Conservation (phyloP, 1,140 invertebrate genomes). For the Trichonephila clavata region DNA sequence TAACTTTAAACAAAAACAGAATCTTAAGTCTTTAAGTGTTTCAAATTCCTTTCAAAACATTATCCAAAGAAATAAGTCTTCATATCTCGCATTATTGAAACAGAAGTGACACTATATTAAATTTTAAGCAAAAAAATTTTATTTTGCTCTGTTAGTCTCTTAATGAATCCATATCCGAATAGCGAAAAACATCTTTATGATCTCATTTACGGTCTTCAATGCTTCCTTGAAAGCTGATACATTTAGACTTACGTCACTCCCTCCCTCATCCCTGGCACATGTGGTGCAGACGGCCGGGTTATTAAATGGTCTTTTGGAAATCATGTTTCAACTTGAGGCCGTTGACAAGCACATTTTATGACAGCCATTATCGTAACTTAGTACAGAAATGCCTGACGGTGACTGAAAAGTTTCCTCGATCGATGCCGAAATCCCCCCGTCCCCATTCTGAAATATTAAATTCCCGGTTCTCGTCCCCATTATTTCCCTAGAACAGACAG, state of each 20-base stretch:
- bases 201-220: background rate
- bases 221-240: background rate
- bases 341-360: conserved; percentile 7
- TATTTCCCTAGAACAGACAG: background rate
- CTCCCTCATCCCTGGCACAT: background rate
- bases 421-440: background rate
- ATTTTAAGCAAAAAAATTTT: too few species aligned
- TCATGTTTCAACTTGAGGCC: background rate
- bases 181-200: too few species aligned
- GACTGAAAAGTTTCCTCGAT: background rate
- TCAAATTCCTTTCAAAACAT: too few species aligned
- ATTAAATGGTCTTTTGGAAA: conserved; percentile 13
- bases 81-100: too few species aligned
- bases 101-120: too few species aligned
- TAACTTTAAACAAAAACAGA: too few species aligned
- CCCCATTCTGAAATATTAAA: conserved; percentile 13
- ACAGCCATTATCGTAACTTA: conserved; percentile 17
- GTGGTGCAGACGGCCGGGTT: background rate
- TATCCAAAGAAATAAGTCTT: too few species aligned
- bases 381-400: background rate
- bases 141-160: too few species aligned
- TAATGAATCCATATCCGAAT: too few species aligned
- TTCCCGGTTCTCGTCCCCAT: background rate
- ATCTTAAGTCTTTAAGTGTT: too few species aligned
- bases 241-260: background rate